Evolutionary conservation across 2,797 vertebrate genomes (phyloP).

Genomic region (Tadarida brasiliensis): DNA sequence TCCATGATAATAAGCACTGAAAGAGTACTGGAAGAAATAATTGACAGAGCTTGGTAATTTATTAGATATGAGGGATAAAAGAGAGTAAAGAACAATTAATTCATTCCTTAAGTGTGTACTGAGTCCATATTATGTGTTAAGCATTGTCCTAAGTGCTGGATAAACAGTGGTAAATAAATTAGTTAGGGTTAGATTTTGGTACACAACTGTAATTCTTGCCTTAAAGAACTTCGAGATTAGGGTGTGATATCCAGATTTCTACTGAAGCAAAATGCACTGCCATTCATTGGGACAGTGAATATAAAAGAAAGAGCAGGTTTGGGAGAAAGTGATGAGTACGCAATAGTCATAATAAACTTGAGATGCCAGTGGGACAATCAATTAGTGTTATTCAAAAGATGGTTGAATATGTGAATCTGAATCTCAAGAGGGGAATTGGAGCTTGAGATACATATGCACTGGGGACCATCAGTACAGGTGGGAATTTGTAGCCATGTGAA

Average conservation of each 20-base stretch:
- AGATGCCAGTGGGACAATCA: background rate
- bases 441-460: background rate
- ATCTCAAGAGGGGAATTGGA: background rate
- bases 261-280: background rate
- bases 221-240: constrained; percentile 21
- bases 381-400: background rate
- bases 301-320: background rate
- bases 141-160: background rate
- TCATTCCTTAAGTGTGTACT: background rate
- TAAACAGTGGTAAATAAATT: background rate
- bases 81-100: background rate
- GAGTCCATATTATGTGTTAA: background rate
- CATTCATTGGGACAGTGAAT: background rate
- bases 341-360: background rate
- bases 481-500: background rate
- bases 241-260: background rate
- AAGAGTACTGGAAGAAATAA: background rate
- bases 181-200: background rate
- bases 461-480: background rate
- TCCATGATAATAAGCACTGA: background rate
- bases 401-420: background rate
- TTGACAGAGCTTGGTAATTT: background rate
- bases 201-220: background rate
- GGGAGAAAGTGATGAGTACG: background rate
- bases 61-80: background rate